These are phyloP conservation scores for Spodoptera littoralis DNA, from an alignment of 2,888 invertebrate genomes.

Conservation along the genomic window DNA sequence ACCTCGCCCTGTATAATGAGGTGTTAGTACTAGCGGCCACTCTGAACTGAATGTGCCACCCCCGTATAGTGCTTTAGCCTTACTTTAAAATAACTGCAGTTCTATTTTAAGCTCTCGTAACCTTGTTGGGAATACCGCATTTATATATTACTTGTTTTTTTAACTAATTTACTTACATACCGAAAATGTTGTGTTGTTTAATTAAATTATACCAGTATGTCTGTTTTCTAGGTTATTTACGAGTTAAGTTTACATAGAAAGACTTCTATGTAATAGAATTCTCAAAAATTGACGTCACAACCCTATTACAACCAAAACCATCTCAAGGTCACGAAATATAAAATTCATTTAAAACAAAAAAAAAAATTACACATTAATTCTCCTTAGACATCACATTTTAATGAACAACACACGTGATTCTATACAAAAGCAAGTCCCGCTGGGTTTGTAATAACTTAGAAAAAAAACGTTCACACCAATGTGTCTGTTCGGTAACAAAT, in stretches of 20 bases:
- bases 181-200: neutral
- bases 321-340: no score
- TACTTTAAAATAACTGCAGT: conserved; percentile 17
- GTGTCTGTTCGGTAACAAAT: conserved; percentile 15
- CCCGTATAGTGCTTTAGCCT: conserved; percentile 2
- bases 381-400: neutral
- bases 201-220: no score
- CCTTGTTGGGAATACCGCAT: neutral
- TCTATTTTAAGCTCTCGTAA: conserved; percentile 33
- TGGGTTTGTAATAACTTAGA: conserved; percentile 26
- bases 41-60: conserved; percentile 36
- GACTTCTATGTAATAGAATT: no score
- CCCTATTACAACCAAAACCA: no score
- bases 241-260: no score
- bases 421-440: conserved; percentile 28
- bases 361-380: no score
- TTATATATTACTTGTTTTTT: neutral
- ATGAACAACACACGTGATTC: conserved; percentile 14
- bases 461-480: conserved; percentile 24
- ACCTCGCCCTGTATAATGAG: conserved; percentile 47
- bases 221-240: no score
- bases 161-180: no score
- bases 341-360: neutral
- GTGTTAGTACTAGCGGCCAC: conserved; percentile 31
- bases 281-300: no score